These are phyloP conservation scores for Melanotus villosus DNA, from an alignment of 2,888 invertebrate species.

Conservation along the genomic window DNA sequence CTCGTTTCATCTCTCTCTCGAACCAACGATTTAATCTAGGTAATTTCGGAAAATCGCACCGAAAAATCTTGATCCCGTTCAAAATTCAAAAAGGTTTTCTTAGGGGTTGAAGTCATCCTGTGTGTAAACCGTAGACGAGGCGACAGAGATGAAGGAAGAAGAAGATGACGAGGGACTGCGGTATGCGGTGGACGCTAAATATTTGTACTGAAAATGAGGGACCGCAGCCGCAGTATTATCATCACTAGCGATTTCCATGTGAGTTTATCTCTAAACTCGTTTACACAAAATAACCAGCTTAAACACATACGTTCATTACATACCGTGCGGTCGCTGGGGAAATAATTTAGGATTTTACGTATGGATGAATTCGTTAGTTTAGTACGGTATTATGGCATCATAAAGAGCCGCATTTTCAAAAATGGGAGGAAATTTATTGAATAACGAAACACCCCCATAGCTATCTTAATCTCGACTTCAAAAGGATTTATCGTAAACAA, in stretches of 20 bases:
- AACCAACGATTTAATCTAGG: too few species aligned
- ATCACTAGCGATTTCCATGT: constrained; percentile 34
- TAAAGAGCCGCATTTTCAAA: neutral
- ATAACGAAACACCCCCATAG: too few species aligned
- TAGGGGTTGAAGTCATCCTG: neutral
- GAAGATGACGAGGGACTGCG: constrained; percentile 37
- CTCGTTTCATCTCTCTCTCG: too few species aligned
- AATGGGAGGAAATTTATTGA: too few species aligned
- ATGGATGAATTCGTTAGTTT: neutral
- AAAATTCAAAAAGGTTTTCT: neutral
- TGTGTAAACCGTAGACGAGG: constrained; percentile 11
- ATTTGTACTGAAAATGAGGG: constrained; percentile 43
- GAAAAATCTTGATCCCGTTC: too few species aligned
- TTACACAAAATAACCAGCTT: constrained; percentile 32
- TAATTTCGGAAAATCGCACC: too few species aligned
- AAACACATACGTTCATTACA: constrained; percentile 16
- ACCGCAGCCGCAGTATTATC: constrained; percentile 42
- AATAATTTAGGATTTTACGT: constrained; percentile 19
- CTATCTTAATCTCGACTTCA: too few species aligned
- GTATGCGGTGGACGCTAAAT: constrained; percentile 39
- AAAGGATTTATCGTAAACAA: too few species aligned
- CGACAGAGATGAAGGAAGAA: constrained; percentile 15
- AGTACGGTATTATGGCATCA: neutral
- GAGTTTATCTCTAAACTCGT: constrained; percentile 39
- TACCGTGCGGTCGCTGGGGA: neutral